Evolutionary conservation across 2,797 vertebrate species (phyloP), one percentile per base, ranked within the genome.

Genomic region (Microctenopoma stevenorrisi): DNA sequence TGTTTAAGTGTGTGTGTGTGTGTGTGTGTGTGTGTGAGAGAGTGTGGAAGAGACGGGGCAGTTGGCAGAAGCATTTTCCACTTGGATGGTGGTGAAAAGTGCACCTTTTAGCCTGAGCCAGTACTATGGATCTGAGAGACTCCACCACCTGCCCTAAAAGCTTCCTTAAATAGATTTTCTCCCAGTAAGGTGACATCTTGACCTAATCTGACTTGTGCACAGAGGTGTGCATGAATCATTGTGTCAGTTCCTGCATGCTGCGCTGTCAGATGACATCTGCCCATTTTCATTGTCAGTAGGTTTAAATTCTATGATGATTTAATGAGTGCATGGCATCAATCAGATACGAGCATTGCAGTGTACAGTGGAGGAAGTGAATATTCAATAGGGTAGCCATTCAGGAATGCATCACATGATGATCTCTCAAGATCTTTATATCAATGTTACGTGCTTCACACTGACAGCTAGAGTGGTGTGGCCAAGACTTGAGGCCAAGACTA

Each of bases 161-260:
- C 82, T 78, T 84, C 83, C 76, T 75, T 44, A 83, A 83, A 88
- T 82, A 76, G 78, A 88, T 86, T 85, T 83, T 60, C 43, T 46
- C 44, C 48, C 68, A 60, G 74, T 42, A 60, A 61, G 63, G 60
- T 78, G 77, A 84, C 72, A 71, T 18, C 50, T 46, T 82, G 75
- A 82, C 74, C 78, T 78, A 52, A 61, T 77, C 72, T 72, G 66
- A 64, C 64, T 47, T 47, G 46, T 44, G 77, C 79, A 55, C 48
- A 78, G 63, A 64, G 38, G 64, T 25, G 54, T 49, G 22, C 7
- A 25, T 46, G 73, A 49, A 28, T 38, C 8, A 47, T n/a, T 47
- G n/a, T 47, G 44, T 47, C 3, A 18, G n/a, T 10, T 44, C 43
- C 43, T 16, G 7, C 15, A n/a, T 44, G 15, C 14, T 16, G 15